phyloP scores from a whole-genome alignment of 2,113 vertebrate genomes.

The Mormyrus lacerda region DNA sequence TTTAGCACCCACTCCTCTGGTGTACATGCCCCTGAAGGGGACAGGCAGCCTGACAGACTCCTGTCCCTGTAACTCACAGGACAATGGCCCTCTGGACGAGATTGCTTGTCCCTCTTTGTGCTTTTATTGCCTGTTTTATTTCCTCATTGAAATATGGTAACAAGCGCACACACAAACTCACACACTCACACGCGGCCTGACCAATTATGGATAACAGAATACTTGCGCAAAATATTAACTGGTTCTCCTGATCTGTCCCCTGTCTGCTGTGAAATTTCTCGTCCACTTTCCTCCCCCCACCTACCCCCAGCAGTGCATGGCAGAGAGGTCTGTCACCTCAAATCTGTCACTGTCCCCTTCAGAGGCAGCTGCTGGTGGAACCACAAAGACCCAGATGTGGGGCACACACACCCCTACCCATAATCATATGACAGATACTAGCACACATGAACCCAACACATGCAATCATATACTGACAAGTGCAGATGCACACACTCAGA shows the following conservation, averaged over 20 bases:
- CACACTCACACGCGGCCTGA: not conserved
- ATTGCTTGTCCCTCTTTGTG: conserved; percentile 40
- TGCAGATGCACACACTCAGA: conserved; percentile 28
- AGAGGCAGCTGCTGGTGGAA: not conserved
- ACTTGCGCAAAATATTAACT: not conserved
- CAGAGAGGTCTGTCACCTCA: conserved; percentile 4
- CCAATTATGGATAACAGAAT: not conserved
- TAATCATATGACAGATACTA: not conserved
- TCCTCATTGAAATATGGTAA: conserved; percentile 26
- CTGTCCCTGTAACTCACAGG: conserved; percentile 39
- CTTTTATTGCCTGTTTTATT: conserved; percentile 41
- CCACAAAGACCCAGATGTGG: not conserved
- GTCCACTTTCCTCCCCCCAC: not conserved
- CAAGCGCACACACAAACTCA: not conserved
- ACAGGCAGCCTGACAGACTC: conserved; percentile 40
- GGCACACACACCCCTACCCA: not conserved
- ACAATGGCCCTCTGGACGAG: conserved; percentile 34
- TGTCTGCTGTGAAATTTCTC: not conserved
- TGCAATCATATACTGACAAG: conserved; percentile 18
- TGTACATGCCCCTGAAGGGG: conserved; percentile 30
- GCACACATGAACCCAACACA: not conserved
- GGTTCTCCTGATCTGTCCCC: not conserved
- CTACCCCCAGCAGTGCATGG: not conserved
- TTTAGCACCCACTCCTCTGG: conserved; percentile 28
- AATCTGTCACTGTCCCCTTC: not conserved